A percentile compares a stretch with the other conserved stretches of the same genome.
phyloP scores from a whole-genome alignment of 2,797 vertebrate genomes.

The Crotalus adamanteus region DNA sequence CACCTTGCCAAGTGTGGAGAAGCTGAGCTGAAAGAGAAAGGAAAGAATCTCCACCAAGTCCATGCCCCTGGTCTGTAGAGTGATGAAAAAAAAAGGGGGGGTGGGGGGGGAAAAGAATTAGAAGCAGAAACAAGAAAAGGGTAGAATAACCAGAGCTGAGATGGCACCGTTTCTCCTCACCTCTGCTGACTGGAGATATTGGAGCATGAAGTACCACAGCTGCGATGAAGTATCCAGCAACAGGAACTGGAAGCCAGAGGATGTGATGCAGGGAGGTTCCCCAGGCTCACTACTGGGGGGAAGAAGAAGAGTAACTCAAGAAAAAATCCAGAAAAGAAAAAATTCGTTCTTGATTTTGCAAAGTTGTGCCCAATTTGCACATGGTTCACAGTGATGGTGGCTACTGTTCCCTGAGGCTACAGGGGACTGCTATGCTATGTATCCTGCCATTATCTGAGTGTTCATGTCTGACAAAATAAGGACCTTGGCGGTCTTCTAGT shows the following conservation, averaged over 20 bases:
- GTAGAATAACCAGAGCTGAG: background rate
- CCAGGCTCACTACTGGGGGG: conserved; percentile 75
- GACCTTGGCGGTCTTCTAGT: background rate
- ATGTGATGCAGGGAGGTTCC: conserved; percentile 89
- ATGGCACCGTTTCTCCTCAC: conserved; percentile 40
- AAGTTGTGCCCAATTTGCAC: background rate
- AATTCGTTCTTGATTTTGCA: background rate
- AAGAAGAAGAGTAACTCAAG: background rate
- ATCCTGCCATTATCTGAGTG: background rate
- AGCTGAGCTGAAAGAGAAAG: conserved; percentile 93
- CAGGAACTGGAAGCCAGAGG: conserved; percentile 92
- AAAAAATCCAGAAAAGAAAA: background rate
- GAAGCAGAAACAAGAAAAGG: background rate
- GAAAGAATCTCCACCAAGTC: conserved; percentile 92
- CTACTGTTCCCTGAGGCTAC: background rate
- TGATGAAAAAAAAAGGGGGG: background rate
- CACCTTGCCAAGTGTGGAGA: conserved; percentile 91
- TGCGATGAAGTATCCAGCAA: conserved; percentile 89
- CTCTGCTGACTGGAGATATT: conserved; percentile 88
- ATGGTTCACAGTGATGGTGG: background rate
- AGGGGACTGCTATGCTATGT: background rate
- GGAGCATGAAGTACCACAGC: conserved; percentile 93
- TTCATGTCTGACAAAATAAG: background rate
- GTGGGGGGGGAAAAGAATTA: no score
- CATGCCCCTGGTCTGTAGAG: conserved; percentile 84